phyloP scores from a whole-genome alignment of 2,113 vertebrate species.

The Alligator sinensis region DNA sequence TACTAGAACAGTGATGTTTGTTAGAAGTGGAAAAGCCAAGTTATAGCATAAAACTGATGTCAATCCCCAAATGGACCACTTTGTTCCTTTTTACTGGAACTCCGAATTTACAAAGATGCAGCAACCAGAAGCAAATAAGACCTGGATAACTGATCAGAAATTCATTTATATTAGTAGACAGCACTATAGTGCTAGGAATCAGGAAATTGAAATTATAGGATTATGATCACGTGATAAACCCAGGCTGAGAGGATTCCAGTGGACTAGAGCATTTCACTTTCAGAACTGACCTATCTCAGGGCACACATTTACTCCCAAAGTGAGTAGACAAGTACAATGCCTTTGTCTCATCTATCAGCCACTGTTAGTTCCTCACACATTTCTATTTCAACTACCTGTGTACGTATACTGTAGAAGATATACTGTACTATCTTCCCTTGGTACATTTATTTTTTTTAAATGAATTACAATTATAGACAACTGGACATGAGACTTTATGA shows the following conservation, averaged over 20 bases:
- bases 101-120: background rate
- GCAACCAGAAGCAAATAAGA: background rate
- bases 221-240: background rate
- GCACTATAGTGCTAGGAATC: background rate
- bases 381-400: background rate
- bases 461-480: background rate
- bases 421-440: background rate
- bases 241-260: background rate
- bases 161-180: background rate
- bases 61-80: background rate
- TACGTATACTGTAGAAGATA: background rate
- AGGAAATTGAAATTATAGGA: background rate
- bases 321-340: background rate
- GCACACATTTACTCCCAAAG: background rate
- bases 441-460: background rate
- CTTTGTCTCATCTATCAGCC: background rate
- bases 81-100: background rate
- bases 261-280: background rate
- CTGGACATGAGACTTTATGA: background rate
- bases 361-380: too few relatives aligned
- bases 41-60: background rate
- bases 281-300: background rate
- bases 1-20: background rate
- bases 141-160: background rate
- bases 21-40: background rate